Evolutionary conservation across 1,140 invertebrate genomes (phyloP).

Genomic region (Drosophila equinoxialis): DNA sequence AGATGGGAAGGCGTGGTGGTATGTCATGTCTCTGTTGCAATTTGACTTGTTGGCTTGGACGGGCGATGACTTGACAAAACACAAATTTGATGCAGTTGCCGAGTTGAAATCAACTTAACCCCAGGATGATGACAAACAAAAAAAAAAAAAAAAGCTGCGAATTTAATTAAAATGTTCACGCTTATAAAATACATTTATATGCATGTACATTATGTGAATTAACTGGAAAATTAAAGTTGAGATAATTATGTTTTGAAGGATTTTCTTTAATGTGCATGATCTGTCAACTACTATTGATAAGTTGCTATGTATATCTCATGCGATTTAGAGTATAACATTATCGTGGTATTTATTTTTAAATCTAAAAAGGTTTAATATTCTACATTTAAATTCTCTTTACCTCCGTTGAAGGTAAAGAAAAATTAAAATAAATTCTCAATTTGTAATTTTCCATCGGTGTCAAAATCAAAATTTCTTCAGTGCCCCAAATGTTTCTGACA

Average conservation of each 20-base stretch:
- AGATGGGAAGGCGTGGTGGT: background rate
- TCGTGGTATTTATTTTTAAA: too few species aligned
- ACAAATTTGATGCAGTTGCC: slow-evolving; percentile 31
- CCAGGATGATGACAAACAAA: slow-evolving; percentile 62
- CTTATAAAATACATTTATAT: background rate
- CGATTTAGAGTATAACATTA: too few species aligned
- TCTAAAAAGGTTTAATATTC: too few species aligned
- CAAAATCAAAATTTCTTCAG: background rate
- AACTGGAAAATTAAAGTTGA: background rate
- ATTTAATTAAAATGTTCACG: slow-evolving; percentile 75
- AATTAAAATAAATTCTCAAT: background rate
- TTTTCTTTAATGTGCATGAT: too few species aligned
- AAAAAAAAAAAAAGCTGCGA: slow-evolving; percentile 51
- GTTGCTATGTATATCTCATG: too few species aligned
- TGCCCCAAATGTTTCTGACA: slow-evolving; percentile 50
- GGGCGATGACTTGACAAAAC: slow-evolving; percentile 67
- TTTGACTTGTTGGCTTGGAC: slow-evolving; percentile 59
- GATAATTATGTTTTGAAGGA: background rate
- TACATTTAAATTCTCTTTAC: background rate
- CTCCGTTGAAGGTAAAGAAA: background rate
- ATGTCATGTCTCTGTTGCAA: slow-evolving; percentile 50
- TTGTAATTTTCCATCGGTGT: background rate
- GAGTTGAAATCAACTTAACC: slow-evolving; percentile 15
- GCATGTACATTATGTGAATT: background rate
- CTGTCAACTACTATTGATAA: too few species aligned